A percentile compares a stretch with the other conserved stretches of the same genome.
Evolutionary conservation across 2,797 vertebrate species (phyloP).

Genomic region (Anniella stebbinsi): DNA sequence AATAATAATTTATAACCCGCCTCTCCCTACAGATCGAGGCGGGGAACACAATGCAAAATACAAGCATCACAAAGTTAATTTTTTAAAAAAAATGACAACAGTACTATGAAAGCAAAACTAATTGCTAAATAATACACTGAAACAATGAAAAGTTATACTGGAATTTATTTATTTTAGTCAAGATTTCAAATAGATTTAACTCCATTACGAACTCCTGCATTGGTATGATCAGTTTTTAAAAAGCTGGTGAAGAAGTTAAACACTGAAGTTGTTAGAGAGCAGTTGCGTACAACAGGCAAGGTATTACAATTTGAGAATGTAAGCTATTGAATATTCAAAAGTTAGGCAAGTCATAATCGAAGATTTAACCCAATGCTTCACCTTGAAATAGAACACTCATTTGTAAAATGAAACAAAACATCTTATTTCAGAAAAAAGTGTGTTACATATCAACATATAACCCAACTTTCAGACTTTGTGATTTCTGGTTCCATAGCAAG

Average conservation of each 20-base stretch:
- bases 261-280: background rate
- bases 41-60: no score
- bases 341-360: background rate
- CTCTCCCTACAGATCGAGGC: no score
- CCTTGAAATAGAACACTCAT: background rate
- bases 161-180: background rate
- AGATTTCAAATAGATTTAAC: background rate
- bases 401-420: slow-evolving; percentile 8
- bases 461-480: background rate
- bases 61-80: no score
- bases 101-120: background rate
- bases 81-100: no score
- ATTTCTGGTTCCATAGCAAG: background rate
- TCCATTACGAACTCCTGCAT: background rate
- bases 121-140: background rate
- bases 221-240: background rate
- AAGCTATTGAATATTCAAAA: background rate
- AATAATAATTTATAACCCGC: no score
- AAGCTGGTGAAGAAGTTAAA: background rate
- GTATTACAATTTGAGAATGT: background rate
- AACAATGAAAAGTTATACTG: background rate
- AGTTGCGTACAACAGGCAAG: background rate
- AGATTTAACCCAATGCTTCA: background rate
- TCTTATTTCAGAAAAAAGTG: background rate
- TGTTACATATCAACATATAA: background rate